Conservation (phyloP, 2,113 vertebrate species). For the Halcyon senegalensis region DNA sequence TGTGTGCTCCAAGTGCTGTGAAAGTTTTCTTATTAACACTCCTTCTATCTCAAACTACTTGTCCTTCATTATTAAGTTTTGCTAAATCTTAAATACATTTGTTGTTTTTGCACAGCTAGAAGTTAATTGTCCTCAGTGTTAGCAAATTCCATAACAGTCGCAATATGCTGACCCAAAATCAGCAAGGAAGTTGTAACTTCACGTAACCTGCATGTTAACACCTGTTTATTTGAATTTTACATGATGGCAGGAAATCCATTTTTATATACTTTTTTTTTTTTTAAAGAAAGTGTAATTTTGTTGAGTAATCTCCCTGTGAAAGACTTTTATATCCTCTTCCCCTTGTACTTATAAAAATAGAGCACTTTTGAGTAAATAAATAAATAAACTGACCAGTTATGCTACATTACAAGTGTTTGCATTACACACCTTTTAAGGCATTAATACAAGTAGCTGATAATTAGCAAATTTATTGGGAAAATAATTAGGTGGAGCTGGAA, state of each 20-base stretch:
- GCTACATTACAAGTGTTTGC: not conserved
- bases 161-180: not conserved
- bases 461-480: not conserved
- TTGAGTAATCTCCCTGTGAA: not conserved
- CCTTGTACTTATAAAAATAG: not conserved
- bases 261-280: not conserved
- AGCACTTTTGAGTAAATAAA: not conserved
- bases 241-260: not conserved
- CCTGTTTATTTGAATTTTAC: not conserved
- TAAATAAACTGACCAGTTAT: not conserved
- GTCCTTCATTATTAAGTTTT: not conserved
- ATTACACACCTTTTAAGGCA: not conserved
- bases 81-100: not conserved
- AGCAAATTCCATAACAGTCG: not conserved
- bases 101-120: not conserved
- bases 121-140: not conserved
- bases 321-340: not conserved
- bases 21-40: not conserved
- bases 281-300: rapidly evolving
- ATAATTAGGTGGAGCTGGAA: not conserved
- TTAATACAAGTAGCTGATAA: not conserved
- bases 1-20: not conserved
- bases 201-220: not conserved
- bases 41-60: not conserved
- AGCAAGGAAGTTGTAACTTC: not conserved